phyloP scores from a whole-genome alignment of 2,113 vertebrate species.

The Cyanistes caeruleus region DNA sequence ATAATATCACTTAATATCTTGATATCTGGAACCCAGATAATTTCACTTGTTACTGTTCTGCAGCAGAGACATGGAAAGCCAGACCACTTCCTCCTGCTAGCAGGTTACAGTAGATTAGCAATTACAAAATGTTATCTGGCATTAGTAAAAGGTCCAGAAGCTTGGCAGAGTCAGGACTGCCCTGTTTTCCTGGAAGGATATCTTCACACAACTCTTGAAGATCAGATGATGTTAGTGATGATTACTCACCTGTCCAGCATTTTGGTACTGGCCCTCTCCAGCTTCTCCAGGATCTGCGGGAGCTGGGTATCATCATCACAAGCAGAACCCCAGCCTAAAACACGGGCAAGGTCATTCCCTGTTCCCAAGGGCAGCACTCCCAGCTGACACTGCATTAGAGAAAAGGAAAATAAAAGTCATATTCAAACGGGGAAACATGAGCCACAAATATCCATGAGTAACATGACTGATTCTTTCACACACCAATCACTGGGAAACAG shows the following conservation, averaged over 20 bases:
- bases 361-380: slow-evolving; percentile 95
- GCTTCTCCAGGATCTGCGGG: slow-evolving; percentile 94
- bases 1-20: neutral
- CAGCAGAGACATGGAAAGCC: neutral
- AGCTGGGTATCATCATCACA: slow-evolving; percentile 95
- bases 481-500: neutral
- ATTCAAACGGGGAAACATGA: neutral
- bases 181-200: neutral
- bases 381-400: slow-evolving; percentile 86
- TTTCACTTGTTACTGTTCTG: neutral
- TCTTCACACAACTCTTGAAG: neutral
- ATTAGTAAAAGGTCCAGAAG: neutral
- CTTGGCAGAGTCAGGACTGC: neutral
- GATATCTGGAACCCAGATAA: neutral
- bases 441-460: neutral
- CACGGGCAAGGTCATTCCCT: slow-evolving; percentile 93
- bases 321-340: slow-evolving; percentile 95
- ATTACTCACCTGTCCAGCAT: slow-evolving; percentile 91
- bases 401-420: neutral
- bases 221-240: neutral
- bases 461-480: neutral
- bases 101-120: neutral
- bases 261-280: slow-evolving; percentile 97
- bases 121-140: neutral
- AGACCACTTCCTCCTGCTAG: neutral